These are phyloP conservation scores for Apotomis capreana DNA, from an alignment of 2,888 invertebrate species.

Conservation along the genomic window DNA sequence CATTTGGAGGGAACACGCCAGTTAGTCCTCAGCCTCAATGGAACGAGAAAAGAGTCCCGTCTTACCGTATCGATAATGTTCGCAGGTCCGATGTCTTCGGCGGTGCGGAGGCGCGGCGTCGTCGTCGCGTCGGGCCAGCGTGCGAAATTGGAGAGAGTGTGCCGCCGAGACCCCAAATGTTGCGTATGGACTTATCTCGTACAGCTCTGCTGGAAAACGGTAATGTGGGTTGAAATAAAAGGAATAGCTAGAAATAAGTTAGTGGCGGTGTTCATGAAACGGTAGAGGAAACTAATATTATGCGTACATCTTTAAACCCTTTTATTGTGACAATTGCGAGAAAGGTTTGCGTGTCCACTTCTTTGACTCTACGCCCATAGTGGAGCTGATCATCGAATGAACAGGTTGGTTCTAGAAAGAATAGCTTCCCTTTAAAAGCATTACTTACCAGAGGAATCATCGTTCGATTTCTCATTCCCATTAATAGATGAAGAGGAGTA, in stretches of 20 bases:
- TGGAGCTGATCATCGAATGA: too few relatives aligned
- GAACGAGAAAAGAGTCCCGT: neutral
- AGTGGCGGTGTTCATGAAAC: too few relatives aligned
- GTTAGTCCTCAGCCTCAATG: neutral
- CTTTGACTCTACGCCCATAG: too few relatives aligned
- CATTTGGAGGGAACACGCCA: too few relatives aligned
- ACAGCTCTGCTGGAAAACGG: slow-evolving; percentile 83
- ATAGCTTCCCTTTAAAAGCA: slow-evolving; percentile 29
- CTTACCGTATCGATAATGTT: slow-evolving; percentile 78
- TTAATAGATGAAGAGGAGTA: slow-evolving; percentile 81
- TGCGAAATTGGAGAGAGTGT: slow-evolving; percentile 91
- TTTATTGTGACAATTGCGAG: too few relatives aligned
- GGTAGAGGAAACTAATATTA: too few relatives aligned
- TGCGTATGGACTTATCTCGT: slow-evolving; percentile 91
- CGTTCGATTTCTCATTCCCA: slow-evolving; percentile 80
- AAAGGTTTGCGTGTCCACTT: too few relatives aligned
- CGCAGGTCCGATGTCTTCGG: slow-evolving; percentile 73
- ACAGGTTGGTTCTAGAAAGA: too few relatives aligned
- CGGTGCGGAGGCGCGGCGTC: slow-evolving; percentile 77
- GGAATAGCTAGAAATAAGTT: too few relatives aligned
- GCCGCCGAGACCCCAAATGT: slow-evolving; percentile 86
- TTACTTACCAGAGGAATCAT: slow-evolving; percentile 76
- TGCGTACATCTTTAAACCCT: too few relatives aligned
- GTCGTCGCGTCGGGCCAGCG: slow-evolving; percentile 87
- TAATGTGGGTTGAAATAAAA: neutral